These are phyloP conservation scores for Sphinx pinastri DNA, from an alignment of 2,888 invertebrate species.

Conservation along the genomic window DNA sequence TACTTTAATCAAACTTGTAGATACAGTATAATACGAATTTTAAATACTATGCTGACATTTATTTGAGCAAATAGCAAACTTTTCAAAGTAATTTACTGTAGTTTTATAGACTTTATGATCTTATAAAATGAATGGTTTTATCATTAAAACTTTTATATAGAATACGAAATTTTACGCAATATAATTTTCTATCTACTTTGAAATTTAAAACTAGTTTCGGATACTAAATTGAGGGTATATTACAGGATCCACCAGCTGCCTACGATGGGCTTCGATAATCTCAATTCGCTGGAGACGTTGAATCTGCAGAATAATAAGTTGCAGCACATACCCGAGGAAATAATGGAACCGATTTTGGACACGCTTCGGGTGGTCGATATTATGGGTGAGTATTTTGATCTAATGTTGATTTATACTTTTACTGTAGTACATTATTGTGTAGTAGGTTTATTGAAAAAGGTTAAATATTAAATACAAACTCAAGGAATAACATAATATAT, in stretches of 20 bases:
- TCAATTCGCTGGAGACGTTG: constrained; percentile 94
- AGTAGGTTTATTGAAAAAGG: no score
- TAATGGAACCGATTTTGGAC: constrained; percentile 94
- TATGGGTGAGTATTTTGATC: constrained; percentile 86
- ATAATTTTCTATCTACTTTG: neutral
- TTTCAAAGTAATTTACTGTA: no score
- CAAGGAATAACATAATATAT: no score
- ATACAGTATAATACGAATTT: no score
- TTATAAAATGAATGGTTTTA: neutral
- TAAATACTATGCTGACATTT: no score
- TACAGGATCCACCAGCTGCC: constrained; percentile 92
- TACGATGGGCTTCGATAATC: constrained; percentile 92
- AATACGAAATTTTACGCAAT: neutral
- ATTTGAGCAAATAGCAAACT: no score
- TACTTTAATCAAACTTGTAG: no score
- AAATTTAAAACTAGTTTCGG: neutral
- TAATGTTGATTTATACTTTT: neutral
- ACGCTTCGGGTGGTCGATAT: constrained; percentile 94
- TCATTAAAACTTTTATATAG: neutral
- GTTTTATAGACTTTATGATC: neutral
- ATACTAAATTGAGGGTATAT: constrained; percentile 37
- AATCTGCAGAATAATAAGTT: constrained; percentile 95
- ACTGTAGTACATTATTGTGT: constrained; percentile 26
- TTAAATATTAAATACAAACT: no score
- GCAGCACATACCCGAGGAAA: constrained; percentile 91